Evolutionary conservation across 1,140 invertebrate genomes (phyloP).

Genomic region (Drosophila arizonae): DNA sequence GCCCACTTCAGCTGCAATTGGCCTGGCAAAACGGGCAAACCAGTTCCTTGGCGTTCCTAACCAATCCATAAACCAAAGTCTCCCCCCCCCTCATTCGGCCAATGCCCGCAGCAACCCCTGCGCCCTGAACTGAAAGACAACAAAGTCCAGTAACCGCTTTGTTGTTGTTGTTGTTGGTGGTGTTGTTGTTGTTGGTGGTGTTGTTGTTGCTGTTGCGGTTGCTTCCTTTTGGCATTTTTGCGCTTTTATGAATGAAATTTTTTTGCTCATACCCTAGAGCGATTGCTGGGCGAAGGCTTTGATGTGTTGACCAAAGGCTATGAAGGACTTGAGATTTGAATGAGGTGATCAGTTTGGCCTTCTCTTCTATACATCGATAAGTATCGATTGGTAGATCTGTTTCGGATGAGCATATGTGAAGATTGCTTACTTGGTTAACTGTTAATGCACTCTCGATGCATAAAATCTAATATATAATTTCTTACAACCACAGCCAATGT

Average conservation of each 20-base stretch:
- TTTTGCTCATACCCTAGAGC: constrained; percentile 24
- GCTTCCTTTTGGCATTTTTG: constrained; percentile 80
- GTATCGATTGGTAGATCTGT: neutral
- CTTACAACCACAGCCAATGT: neutral
- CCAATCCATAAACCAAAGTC: constrained; percentile 24
- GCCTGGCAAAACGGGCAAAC: constrained; percentile 47
- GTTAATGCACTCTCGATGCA: too few species aligned
- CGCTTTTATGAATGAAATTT: constrained; percentile 79
- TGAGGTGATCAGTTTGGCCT: too few species aligned
- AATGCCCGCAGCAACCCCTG: constrained; percentile 7
- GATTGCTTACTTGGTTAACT: too few species aligned
- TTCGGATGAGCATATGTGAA: too few species aligned
- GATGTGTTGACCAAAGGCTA: constrained; percentile 10
- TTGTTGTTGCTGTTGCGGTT: constrained; percentile 46
- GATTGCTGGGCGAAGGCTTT: neutral
- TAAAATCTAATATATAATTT: too few species aligned
- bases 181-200: constrained; percentile 31
- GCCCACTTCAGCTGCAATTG: constrained; percentile 62
- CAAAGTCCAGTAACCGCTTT: constrained; percentile 36
- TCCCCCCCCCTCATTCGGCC: constrained; percentile 9
- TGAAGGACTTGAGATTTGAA: neutral
- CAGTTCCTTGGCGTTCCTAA: constrained; percentile 48
- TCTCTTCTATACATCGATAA: neutral
- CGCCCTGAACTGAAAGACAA: constrained; percentile 4
- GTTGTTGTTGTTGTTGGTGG: constrained; percentile 29